Percentiles rank a stretch among this genome's conserved stretches.
phyloP scores from a whole-genome alignment of 2,888 invertebrate genomes.

The Amblyteles armatorius region DNA sequence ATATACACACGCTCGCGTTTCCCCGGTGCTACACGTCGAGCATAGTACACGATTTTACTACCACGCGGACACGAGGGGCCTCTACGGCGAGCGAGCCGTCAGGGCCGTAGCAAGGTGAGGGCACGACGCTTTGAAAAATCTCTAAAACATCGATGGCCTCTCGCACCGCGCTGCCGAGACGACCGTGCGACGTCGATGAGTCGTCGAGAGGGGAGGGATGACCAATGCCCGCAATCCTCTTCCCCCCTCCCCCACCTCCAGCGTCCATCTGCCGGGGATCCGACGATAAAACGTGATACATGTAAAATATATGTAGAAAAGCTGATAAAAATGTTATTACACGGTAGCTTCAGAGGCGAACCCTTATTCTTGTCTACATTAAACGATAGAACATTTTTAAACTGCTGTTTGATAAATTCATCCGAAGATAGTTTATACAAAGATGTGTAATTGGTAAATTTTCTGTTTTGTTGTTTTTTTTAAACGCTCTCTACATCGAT shows the following conservation, averaged over 20 bases:
- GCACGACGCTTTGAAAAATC: slow-evolving; percentile 14
- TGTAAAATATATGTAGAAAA: background rate
- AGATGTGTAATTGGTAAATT: too few species aligned
- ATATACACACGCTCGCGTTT: background rate
- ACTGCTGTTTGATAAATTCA: background rate
- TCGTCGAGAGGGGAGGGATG: slow-evolving; percentile 31
- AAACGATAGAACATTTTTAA: background rate
- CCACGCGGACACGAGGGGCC: background rate
- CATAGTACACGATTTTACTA: slow-evolving; percentile 27
- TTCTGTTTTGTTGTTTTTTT: too few species aligned
- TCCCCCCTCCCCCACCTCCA: background rate
- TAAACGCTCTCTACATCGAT: too few species aligned
- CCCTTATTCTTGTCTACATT: background rate
- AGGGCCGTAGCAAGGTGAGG: slow-evolving; percentile 28
- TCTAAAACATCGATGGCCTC: background rate
- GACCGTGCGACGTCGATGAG: slow-evolving; percentile 33
- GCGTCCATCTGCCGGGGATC: slow-evolving; percentile 7
- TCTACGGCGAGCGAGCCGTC: slow-evolving; percentile 5
- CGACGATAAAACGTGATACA: slow-evolving; percentile 21
- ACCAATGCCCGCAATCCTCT: slow-evolving; percentile 41
- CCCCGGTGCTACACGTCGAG: slow-evolving; percentile 19
- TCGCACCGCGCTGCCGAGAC: background rate
- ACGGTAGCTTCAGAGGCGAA: background rate
- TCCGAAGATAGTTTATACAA: too few species aligned
- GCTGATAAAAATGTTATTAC: background rate